Base-by-base conservation (phyloP, 2,113 vertebrate genomes). In the Pygoscelis adeliae region DNA sequence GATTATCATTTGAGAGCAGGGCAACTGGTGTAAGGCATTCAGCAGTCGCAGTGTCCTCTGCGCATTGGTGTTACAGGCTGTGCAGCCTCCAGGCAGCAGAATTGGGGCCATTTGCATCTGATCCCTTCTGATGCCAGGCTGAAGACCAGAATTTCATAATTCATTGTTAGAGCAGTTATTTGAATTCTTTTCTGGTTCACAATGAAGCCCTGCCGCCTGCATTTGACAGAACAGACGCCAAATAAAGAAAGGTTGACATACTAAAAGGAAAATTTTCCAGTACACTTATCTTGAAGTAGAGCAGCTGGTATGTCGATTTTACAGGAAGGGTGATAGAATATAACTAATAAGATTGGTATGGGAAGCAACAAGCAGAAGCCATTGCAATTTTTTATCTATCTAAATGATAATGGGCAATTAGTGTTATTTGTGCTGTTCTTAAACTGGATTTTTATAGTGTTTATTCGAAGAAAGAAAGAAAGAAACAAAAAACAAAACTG, bases 361-460 rank as follows among this genome's bases (percentile, higher is more conserved):
- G 40, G 44, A 87, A 95, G 81, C 70, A 94, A 59, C 19, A 90
- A 93, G 32, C 55, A 74, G 72, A 81, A 97, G 23, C 47, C 91
- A 52, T 47, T 95, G 77, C 55, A 80, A 38, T 77, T 58, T 87
- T 94, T 79, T 69, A 72, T 86, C 79, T 58, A 23, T 93, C 61
- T 93, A 53, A 95, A 72, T 93, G 46, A 93, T 95, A 96, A 83
- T 49, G 66, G 74, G 12, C 82, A 96, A 91, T 98, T 96, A 96
- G 49, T 91, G 71, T 78, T 94, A 94, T 81, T 76, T 96, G 53
- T 74, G 63, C 21, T 86, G 19, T 89, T 89, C 47, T 92, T 90
- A 91, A 89, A 70, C 32, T 70, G 52, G 26, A 27, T 80, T 93
- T 95, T 97, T 93, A 10, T 71, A 88, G 47, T 49, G 30, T 77